These are phyloP conservation scores for Melanotaenia boesemani DNA, from an alignment of 2,797 vertebrate species.

Conservation along the genomic window DNA sequence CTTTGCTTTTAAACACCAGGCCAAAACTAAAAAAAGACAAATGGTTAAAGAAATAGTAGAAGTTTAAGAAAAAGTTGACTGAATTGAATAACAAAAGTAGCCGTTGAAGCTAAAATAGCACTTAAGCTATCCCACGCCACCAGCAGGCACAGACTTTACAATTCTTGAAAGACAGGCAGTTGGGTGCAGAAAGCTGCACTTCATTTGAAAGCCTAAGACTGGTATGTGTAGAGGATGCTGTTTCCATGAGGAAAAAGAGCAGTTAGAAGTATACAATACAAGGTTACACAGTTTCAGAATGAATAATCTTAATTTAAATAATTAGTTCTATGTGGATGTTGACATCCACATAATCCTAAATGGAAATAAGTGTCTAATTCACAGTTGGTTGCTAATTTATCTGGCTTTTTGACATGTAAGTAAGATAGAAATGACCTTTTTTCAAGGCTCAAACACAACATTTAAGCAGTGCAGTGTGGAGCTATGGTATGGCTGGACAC, in stretches of 20 bases:
- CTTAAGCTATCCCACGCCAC: too few species aligned
- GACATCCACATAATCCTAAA: slow-evolving; percentile 21
- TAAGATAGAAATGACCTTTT: neutral
- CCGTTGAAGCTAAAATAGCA: too few species aligned
- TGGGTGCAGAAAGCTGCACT: too few species aligned
- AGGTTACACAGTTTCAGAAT: slow-evolving; percentile 12
- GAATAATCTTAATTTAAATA: slow-evolving; percentile 23
- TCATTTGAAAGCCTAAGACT: neutral
- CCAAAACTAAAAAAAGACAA: too few species aligned
- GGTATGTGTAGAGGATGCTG: neutral
- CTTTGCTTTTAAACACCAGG: too few species aligned
- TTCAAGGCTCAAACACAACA: slow-evolving; percentile 11
- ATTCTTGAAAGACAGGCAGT: neutral
- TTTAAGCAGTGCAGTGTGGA: neutral
- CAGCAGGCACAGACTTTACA: too few species aligned
- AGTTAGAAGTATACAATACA: neutral
- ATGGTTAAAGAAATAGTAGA: too few species aligned
- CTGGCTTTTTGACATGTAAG: neutral
- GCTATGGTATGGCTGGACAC: neutral
- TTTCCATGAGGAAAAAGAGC: neutral
- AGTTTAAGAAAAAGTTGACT: too few species aligned
- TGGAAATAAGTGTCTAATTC: slow-evolving; percentile 21
- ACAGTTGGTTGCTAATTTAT: slow-evolving; percentile 15
- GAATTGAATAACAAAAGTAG: too few species aligned
- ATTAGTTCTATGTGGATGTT: slow-evolving; percentile 20